These are phyloP conservation scores for Leguminivora glycinivorella DNA, from an alignment of 1,140 invertebrate species.

Conservation along the genomic window DNA sequence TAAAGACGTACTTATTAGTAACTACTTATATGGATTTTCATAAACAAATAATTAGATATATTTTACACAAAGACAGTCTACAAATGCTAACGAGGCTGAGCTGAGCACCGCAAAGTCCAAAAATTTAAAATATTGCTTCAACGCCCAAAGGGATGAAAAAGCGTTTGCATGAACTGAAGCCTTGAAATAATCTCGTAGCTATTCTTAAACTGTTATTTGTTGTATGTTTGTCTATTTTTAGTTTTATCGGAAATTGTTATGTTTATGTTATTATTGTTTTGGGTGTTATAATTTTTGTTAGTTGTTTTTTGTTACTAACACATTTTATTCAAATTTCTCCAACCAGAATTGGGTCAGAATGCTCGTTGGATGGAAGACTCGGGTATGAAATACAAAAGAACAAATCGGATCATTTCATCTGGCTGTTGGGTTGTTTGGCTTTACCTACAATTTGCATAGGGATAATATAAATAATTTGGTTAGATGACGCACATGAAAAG, in stretches of 20 bases:
- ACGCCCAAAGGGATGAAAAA: too few relatives aligned
- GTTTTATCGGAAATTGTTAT: too few relatives aligned
- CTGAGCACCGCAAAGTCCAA: too few relatives aligned
- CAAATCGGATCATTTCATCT: neutral
- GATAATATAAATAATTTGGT: neutral
- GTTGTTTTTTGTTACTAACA: neutral
- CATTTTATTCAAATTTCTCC: neutral
- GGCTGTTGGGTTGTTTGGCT: neutral
- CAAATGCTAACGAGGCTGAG: too few relatives aligned
- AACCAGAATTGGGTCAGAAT: neutral
- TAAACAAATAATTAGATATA: too few relatives aligned
- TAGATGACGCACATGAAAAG: neutral
- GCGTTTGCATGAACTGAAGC: too few relatives aligned
- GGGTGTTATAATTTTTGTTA: neutral
- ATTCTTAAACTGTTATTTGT: neutral
- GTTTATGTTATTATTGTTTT: neutral
- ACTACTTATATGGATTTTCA: too few relatives aligned
- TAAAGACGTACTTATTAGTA: too few relatives aligned
- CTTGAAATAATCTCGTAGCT: too few relatives aligned
- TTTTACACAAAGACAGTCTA: too few relatives aligned
- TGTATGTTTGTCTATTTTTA: neutral
- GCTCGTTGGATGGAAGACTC: conserved; percentile 7
- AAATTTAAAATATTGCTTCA: too few relatives aligned
- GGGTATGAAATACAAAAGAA: neutral
- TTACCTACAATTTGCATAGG: too few relatives aligned